A percentile compares a stretch with the other conserved stretches of the same genome.
phyloP scores from a whole-genome alignment of 2,797 vertebrate genomes.

The Sternarchorhynchus goeldii region DNA sequence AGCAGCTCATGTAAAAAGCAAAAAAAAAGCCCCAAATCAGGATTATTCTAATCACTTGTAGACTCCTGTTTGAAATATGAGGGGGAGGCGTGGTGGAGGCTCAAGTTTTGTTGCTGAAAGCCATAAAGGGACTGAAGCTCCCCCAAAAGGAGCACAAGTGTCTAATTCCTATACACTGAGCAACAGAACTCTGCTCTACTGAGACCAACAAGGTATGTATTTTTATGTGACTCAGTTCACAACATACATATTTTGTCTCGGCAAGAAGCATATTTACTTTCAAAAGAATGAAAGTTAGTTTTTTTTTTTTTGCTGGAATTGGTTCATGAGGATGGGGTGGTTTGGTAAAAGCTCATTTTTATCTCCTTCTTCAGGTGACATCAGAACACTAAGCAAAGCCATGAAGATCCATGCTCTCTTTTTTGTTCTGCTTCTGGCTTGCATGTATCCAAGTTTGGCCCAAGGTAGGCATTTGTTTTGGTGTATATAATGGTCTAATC shows the following conservation, averaged over 20 bases:
- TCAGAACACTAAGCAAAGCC: slow-evolving; percentile 35
- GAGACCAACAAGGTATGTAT: slow-evolving; percentile 9
- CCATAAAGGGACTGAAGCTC: not conserved
- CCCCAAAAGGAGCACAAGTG: slow-evolving; percentile 7
- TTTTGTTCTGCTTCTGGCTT: slow-evolving; percentile 69
- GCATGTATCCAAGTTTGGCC: slow-evolving; percentile 69
- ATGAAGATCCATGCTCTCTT: slow-evolving; percentile 70
- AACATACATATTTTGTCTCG: not conserved
- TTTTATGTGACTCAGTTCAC: not conserved
- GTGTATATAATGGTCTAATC: not conserved
- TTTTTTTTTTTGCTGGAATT: not conserved
- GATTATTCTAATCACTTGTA: not conserved
- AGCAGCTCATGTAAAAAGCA: not conserved
- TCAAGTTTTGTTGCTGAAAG: slow-evolving; percentile 23
- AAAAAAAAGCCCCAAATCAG: not conserved
- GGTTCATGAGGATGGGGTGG: not conserved
- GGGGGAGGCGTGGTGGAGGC: slow-evolving; percentile 4
- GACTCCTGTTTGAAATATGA: not conserved
- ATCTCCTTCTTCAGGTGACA: slow-evolving; percentile 17
- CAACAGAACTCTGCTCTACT: not conserved
- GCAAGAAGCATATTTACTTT: too few species aligned
- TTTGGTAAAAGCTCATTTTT: not conserved
- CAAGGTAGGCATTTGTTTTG: slow-evolving; percentile 66
- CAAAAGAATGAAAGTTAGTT: too few species aligned
- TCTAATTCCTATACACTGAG: not conserved